A percentile compares a stretch with the other conserved stretches of the same genome.
phyloP scores from a whole-genome alignment of 1,140 invertebrate species.

The Solenopsis invicta region DNA sequence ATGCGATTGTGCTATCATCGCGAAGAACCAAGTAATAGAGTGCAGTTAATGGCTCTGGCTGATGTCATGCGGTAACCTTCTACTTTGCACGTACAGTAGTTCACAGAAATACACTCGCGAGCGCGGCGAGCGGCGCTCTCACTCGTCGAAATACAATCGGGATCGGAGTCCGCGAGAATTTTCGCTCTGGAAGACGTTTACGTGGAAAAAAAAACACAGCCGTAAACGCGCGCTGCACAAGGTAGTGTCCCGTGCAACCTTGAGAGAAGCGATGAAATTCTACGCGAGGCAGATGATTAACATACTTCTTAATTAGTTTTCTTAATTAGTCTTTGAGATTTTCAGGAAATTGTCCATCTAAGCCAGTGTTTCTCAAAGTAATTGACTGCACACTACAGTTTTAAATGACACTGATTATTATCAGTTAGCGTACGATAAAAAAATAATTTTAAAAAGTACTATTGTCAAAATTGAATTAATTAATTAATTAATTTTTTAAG shows the following conservation, averaged over 20 bases:
- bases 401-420: background rate
- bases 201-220: slow-evolving; percentile 8
- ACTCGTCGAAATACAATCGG: slow-evolving; percentile 44
- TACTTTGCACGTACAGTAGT: slow-evolving; percentile 74
- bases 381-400: too few species aligned
- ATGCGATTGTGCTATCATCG: slow-evolving; percentile 66
- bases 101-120: slow-evolving; percentile 58
- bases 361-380: background rate
- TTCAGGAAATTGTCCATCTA: background rate
- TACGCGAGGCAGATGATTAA: background rate
- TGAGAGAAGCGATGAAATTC: background rate
- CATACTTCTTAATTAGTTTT: background rate
- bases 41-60: slow-evolving; percentile 71
- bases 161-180: slow-evolving; percentile 21
- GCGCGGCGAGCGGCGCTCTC: slow-evolving; percentile 21
- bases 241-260: background rate
- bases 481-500: background rate
- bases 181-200: background rate
- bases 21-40: slow-evolving; percentile 71
- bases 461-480: background rate
- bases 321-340: background rate
- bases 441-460: background rate
- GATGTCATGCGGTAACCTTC: slow-evolving; percentile 78
- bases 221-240: background rate
- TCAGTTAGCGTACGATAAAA: background rate